Evolutionary conservation across 2,888 invertebrate genomes (phyloP).

Genomic region (Lordiphosa fenestrarum): DNA sequence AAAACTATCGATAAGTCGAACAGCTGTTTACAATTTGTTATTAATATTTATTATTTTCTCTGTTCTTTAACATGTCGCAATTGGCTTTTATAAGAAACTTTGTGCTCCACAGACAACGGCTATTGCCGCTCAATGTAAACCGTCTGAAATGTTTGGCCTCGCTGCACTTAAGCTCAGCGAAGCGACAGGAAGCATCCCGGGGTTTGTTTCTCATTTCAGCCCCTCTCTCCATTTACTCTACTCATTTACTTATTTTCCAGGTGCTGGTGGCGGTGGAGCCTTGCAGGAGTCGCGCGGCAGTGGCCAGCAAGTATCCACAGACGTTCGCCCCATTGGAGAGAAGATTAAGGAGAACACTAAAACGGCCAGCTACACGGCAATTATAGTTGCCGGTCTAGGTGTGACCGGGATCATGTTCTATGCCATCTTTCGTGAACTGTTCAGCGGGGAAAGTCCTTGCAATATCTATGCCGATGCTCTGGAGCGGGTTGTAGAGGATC

Average conservation of each 20-base stretch:
- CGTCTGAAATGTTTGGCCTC: conserved; percentile 36
- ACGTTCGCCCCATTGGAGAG: conserved; percentile 86
- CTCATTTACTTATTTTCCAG: conserved; percentile 11
- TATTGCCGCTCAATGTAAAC: conserved; percentile 21
- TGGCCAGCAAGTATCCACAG: conserved; percentile 74
- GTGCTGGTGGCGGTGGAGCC: conserved; percentile 21
- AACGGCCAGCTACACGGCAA: conserved; percentile 91
- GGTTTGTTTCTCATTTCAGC: conserved; percentile 31
- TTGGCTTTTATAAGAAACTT: conserved; percentile 61
- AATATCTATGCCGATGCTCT: conserved; percentile 90
- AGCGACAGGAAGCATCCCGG: conserved; percentile 32
- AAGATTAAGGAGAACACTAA: conserved; percentile 95
- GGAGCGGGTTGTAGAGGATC: conserved; percentile 88
- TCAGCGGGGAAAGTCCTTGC: conserved; percentile 93
- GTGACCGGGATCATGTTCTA: conserved; percentile 92
- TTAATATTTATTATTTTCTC: no score
- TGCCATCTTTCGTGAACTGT: conserved; percentile 91
- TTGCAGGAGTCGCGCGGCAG: conserved; percentile 50
- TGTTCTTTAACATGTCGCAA: conserved; percentile 50
- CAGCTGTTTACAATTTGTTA: no score
- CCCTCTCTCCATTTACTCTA: background rate
- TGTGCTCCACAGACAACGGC: conserved; percentile 33
- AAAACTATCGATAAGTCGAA: no score
- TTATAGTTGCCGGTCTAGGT: conserved; percentile 90
- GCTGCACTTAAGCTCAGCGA: conserved; percentile 27